phyloP scores from a whole-genome alignment of 1,140 invertebrate species.

The Caenorhabditis inopinata region DNA sequence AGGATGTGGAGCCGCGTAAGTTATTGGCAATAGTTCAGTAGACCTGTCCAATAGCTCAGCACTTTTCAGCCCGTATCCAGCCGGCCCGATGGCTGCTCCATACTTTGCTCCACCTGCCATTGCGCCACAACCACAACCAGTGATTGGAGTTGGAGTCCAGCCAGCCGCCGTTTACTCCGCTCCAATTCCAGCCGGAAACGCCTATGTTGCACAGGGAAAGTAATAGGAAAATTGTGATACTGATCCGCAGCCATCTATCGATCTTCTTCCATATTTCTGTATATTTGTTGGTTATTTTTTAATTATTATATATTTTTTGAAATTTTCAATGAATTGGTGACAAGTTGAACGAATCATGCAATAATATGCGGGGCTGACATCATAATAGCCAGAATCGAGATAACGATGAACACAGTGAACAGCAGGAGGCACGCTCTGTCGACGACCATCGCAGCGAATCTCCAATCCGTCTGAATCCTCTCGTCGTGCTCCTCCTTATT shows the following conservation, averaged over 20 bases:
- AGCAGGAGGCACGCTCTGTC: constrained; percentile 67
- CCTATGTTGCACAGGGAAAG: constrained; percentile 24
- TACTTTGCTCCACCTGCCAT: constrained; percentile 13
- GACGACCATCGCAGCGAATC: constrained; percentile 69
- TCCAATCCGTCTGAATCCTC: constrained; percentile 66
- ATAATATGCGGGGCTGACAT: constrained; percentile 47
- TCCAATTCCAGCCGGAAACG: constrained; percentile 17
- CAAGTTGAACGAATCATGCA: constrained; percentile 23
- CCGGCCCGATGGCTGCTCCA: constrained; percentile 16
- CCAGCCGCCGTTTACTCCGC: constrained; percentile 7
- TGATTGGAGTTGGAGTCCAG: constrained; percentile 17
- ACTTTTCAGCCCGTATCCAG: constrained; percentile 2
- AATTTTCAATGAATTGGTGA: not conserved
- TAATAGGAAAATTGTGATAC: not conserved
- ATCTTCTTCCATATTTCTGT: not conserved
- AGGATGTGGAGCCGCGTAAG: constrained; percentile 26
- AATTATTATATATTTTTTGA: not conserved
- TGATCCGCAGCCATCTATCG: constrained; percentile 23
- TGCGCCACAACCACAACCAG: constrained; percentile 24
- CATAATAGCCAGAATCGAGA: constrained; percentile 63
- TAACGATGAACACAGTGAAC: constrained; percentile 66
- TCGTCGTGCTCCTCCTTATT: constrained; percentile 44
- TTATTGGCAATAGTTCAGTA: not conserved
- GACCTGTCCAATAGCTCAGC: no score
- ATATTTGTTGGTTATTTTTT: constrained; percentile 25